A percentile compares a stretch with the other conserved stretches of the same genome.
These are phyloP conservation scores for Paramormyrops hopkinsi DNA, from an alignment of 2,797 vertebrate genomes.

Conservation along the genomic window DNA sequence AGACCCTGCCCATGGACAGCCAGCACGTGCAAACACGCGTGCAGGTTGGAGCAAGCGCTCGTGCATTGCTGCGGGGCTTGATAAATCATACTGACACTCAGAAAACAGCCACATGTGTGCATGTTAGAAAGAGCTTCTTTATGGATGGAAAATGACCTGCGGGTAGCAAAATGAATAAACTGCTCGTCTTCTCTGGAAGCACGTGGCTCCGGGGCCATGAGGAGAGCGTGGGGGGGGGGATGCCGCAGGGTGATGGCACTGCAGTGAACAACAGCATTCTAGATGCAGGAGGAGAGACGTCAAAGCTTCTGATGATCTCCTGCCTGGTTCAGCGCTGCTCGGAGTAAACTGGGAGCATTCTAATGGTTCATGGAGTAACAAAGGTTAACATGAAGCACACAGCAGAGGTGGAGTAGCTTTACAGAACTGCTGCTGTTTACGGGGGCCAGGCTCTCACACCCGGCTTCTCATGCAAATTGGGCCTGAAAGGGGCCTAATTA, in stretches of 20 bases:
- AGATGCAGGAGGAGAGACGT: background rate
- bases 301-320: background rate
- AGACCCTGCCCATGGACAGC: background rate
- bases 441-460: constrained; percentile 18
- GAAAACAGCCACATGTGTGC: background rate
- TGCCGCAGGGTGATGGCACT: background rate
- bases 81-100: background rate
- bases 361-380: background rate
- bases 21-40: background rate
- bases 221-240: background rate
- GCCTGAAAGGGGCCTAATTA: constrained; percentile 42
- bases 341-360: background rate
- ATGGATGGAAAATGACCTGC: background rate
- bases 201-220: background rate
- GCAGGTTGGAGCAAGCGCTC: background rate
- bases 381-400: background rate
- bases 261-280: background rate
- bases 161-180: background rate
- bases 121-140: background rate
- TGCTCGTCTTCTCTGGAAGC: background rate
- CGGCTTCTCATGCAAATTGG: constrained; percentile 54
- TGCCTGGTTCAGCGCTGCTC: background rate
- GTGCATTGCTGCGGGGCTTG: background rate
- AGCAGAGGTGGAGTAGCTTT: constrained; percentile 21
- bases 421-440: constrained; percentile 25